Evolutionary conservation across 2,113 vertebrate species (phyloP).

Genomic region (Erinaceus europaeus): DNA sequence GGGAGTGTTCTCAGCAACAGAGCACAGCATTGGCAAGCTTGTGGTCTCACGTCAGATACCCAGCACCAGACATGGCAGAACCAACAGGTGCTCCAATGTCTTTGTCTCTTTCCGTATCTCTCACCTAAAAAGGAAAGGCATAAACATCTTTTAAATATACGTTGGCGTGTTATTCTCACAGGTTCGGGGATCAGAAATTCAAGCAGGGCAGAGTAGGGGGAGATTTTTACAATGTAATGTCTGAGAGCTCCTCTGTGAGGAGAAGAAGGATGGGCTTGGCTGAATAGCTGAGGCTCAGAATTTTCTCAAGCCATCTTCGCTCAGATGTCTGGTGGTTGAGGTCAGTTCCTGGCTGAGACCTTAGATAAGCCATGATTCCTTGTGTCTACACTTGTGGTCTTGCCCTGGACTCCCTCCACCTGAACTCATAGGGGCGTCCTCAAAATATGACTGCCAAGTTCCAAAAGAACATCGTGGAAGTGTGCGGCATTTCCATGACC

Average conservation of each 20-base stretch:
- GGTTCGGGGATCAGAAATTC: not conserved
- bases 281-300: not conserved
- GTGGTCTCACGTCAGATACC: too few species aligned
- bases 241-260: not conserved
- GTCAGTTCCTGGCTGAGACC: not conserved
- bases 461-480: not conserved
- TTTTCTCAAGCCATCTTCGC: not conserved
- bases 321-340: too few species aligned
- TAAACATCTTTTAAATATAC: too few species aligned
- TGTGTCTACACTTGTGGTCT: fast-evolving
- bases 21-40: too few species aligned
- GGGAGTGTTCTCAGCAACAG: too few species aligned
- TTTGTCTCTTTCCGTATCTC: not conserved
- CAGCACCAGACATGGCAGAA: too few species aligned
- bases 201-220: not conserved
- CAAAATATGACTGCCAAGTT: not conserved
- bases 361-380: too few species aligned
- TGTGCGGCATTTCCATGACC: not conserved
- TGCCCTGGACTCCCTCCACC: not conserved
- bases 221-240: not conserved
- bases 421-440: not conserved
- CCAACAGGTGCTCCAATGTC: too few species aligned
- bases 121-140: too few species aligned
- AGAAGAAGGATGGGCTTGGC: not conserved
- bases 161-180: too few species aligned